These are phyloP conservation scores for Armadillidium nasatum DNA, from an alignment of 1,140 invertebrate species.

Conservation along the genomic window DNA sequence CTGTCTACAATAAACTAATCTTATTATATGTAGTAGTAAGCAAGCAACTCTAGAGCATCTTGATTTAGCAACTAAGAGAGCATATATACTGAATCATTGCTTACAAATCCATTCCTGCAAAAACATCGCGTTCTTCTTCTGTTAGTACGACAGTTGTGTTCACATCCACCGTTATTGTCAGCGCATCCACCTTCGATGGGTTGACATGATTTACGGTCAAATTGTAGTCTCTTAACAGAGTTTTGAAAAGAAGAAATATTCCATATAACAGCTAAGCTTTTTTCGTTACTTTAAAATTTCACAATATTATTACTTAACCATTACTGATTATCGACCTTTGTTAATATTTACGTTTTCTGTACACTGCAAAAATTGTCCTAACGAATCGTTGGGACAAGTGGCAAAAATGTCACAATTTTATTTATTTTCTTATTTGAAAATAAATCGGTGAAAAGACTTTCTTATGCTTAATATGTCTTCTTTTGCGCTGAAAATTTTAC, in stretches of 20 bases:
- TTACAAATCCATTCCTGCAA: constrained; percentile 25
- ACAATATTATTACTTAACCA: too few relatives aligned
- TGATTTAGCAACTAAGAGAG: background rate
- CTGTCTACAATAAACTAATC: background rate
- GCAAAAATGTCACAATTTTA: too few relatives aligned
- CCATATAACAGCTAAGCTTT: background rate
- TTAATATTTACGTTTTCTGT: too few relatives aligned
- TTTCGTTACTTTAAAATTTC: too few relatives aligned
- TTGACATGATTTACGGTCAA: constrained; percentile 16
- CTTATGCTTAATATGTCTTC: too few relatives aligned
- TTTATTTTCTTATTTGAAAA: too few relatives aligned
- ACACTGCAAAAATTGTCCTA: too few relatives aligned
- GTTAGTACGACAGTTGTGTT: constrained; percentile 53
- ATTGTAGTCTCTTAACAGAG: background rate
- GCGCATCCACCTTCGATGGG: background rate
- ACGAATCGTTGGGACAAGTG: too few relatives aligned
- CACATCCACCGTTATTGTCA: constrained; percentile 53
- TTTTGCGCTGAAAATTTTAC: too few relatives aligned
- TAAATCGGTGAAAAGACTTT: too few relatives aligned
- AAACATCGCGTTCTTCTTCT: constrained; percentile 45
- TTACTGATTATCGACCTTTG: too few relatives aligned
- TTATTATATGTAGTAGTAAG: background rate
- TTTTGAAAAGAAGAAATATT: background rate
- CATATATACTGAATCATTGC: background rate
- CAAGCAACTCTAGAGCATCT: background rate